Conservation (phyloP, 2,113 vertebrate genomes). For the Natator depressus region DNA sequence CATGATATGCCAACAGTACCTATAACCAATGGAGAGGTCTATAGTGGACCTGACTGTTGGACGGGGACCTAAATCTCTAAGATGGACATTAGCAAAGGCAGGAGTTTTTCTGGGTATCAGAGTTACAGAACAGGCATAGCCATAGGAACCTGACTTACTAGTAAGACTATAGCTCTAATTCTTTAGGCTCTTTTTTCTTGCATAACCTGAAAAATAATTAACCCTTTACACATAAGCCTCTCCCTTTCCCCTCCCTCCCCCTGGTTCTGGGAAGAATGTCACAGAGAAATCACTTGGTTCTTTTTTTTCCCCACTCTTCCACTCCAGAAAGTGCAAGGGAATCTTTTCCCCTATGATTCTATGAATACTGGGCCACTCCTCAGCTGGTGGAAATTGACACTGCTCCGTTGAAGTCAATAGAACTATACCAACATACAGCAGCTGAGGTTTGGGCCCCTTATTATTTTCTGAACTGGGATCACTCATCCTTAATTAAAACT, state of each 20-base stretch:
- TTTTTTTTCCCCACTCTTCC: background rate
- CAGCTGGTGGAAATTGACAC: background rate
- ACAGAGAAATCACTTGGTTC: background rate
- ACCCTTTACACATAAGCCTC: background rate
- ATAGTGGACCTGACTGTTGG: background rate
- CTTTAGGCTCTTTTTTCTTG: too few relatives aligned
- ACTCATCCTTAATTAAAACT: background rate
- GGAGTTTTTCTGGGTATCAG: background rate
- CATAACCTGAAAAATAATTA: background rate
- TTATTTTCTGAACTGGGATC: background rate
- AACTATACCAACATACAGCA: background rate
- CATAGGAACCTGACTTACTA: constrained; percentile 17
- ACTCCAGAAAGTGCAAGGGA: background rate
- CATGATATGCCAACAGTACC: background rate
- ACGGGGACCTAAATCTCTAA: background rate
- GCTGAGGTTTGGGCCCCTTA: background rate
- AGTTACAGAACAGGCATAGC: background rate
- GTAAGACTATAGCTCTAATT: background rate
- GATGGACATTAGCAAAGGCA: background rate
- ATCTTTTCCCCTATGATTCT: background rate
- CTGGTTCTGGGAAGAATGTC: background rate
- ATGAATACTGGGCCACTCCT: background rate
- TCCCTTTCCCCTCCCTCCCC: background rate
- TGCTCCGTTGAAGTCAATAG: background rate
- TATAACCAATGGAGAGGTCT: background rate